These are phyloP conservation scores for Colius striatus DNA, from an alignment of 2,113 vertebrate species.

Conservation along the genomic window DNA sequence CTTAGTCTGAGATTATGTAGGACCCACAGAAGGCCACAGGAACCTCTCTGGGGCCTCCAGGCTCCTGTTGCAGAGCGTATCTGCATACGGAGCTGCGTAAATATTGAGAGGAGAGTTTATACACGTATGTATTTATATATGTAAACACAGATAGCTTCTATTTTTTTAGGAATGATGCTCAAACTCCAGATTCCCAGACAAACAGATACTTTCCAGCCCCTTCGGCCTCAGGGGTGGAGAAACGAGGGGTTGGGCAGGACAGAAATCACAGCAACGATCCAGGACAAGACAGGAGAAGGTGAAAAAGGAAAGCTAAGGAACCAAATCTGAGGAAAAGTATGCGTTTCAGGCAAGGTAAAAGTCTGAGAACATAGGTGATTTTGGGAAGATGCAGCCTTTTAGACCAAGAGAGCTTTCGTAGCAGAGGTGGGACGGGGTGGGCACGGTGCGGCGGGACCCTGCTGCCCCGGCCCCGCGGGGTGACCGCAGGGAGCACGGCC, in stretches of 20 bases:
- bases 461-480: neutral
- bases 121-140: neutral
- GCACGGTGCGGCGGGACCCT: rapidly evolving
- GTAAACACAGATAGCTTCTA: neutral
- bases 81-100: neutral
- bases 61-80: neutral
- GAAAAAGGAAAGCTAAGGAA: neutral
- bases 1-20: neutral
- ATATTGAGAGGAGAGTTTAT: neutral
- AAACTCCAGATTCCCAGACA: neutral
- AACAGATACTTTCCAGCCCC: neutral
- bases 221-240: neutral
- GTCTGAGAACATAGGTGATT: neutral
- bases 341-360: neutral
- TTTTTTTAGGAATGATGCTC: neutral
- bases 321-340: neutral
- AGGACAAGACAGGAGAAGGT: neutral
- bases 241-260: neutral
- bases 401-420: too few relatives aligned
- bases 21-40: neutral
- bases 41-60: neutral
- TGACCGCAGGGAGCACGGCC: neutral
- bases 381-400: rapidly evolving
- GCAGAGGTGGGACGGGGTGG: neutral
- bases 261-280: neutral